Base-by-base conservation (phyloP, 2,888 invertebrate genomes). In the Biston stratarius region DNA sequence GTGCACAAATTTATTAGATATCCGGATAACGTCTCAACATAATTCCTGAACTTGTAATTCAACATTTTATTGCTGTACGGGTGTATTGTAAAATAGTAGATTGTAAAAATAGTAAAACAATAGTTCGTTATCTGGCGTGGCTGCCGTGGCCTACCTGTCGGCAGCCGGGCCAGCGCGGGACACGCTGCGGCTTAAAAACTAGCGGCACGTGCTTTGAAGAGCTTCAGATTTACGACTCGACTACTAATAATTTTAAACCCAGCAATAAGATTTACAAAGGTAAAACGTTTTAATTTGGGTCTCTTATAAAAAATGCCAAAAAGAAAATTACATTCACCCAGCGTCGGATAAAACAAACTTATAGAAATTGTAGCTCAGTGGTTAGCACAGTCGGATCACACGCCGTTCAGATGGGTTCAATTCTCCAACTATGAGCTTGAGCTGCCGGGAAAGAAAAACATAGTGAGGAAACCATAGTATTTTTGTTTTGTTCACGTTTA, bases 51-150 rank as follows among this genome's bases (percentile, higher is more conserved):
- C 61, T 51, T 56, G 69, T 57, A 70, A 60, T 69, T 67, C 67
- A 70, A 67, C 33, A 38, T 61, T 67, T 70, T 74, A 69, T 69
- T 71, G 67, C 64, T 58, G 64, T 71, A 65, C 71, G 71, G 74
- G 71, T 14, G 48, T 51, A 71, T 73, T 73, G 64, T 64, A 51
- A 61, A 45, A 38, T 38, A 56, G 61, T 40, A 42, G 62, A 55
- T 64, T 65, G 61, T 69, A 56, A 71, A 66, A 66, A 70, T 66
- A 68, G 70, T 56, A 67, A 66, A 44, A 70, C 68, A 71, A 71
- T 68, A 48, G 71, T 55, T 66, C 34, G 67, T 69, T 70, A 69
- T 67, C 69, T 70, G n/a, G 67, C 68, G 67, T 57, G 55, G 64
- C 49, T 52, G 44, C 51, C 44, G 52, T 24, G n/a, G 34, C 44